Conservation (phyloP, 2,888 invertebrate genomes). For the Amphimallon solstitiale region DNA sequence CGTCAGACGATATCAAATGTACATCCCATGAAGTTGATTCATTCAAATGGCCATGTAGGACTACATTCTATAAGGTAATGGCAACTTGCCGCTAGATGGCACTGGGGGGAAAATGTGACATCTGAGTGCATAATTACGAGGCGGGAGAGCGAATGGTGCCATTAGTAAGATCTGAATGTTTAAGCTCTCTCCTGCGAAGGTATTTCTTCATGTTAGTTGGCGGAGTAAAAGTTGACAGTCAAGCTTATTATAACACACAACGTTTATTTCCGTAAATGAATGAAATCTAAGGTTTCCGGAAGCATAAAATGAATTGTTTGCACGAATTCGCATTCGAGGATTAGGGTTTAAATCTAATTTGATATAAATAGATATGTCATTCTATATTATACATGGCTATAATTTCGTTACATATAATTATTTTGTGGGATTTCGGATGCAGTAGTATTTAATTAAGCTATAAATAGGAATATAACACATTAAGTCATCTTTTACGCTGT, state of each 20-base stretch:
- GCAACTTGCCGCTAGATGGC: slow-evolving; percentile 7
- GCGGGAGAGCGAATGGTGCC: slow-evolving; percentile 2
- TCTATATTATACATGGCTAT: no score
- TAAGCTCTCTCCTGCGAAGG: background rate
- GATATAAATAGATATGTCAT: no score
- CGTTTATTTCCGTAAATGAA: slow-evolving; percentile 9
- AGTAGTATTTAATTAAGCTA: no score
- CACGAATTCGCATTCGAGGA: background rate
- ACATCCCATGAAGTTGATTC: slow-evolving; percentile 3
- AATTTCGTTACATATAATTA: no score
- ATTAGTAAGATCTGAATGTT: background rate
- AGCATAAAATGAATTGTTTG: slow-evolving; percentile 21
- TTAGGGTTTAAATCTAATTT: slow-evolving; percentile 13
- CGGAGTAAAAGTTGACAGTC: slow-evolving; percentile 3
- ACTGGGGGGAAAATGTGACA: background rate
- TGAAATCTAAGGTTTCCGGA: background rate
- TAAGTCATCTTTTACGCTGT: no score
- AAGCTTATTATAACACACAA: slow-evolving; percentile 15
- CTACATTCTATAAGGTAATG: slow-evolving; percentile 7
- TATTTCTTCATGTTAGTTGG: slow-evolving; percentile 19
- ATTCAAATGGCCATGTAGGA: slow-evolving; percentile 11
- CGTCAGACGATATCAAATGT: slow-evolving; percentile 19
- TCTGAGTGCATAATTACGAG: slow-evolving; percentile 13
- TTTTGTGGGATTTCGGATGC: no score
- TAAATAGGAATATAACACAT: no score